These are phyloP conservation scores for Conopomorpha cramerella DNA, from an alignment of 1,140 invertebrate genomes.

Conservation along the genomic window DNA sequence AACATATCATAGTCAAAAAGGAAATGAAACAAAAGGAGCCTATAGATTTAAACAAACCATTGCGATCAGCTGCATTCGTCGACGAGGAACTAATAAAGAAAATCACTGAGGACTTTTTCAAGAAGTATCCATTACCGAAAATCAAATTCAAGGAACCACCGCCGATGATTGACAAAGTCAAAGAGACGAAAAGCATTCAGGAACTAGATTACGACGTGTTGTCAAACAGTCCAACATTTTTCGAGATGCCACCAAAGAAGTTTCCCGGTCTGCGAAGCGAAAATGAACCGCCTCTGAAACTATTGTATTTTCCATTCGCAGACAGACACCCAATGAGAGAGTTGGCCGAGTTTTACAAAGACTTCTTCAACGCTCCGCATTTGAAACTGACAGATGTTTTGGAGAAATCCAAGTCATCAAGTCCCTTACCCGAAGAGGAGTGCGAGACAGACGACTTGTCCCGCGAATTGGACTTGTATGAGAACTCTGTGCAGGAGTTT, in stretches of 20 bases:
- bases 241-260: slow-evolving; percentile 43
- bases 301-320: slow-evolving; percentile 41
- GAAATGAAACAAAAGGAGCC: slow-evolving; percentile 28
- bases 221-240: slow-evolving; percentile 39
- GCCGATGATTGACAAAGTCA: slow-evolving; percentile 12
- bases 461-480: slow-evolving; percentile 34
- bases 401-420: slow-evolving; percentile 10
- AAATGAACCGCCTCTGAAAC: slow-evolving; percentile 37
- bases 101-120: slow-evolving; percentile 34
- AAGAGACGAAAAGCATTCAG: slow-evolving; percentile 31
- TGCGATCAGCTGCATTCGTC: slow-evolving; percentile 38
- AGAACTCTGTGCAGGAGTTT: slow-evolving; percentile 43
- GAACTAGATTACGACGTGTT: slow-evolving; percentile 23
- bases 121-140: slow-evolving; percentile 33
- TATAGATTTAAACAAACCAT: slow-evolving; percentile 39
- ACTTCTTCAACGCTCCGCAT: slow-evolving; percentile 50
- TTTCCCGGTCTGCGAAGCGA: slow-evolving; percentile 39
- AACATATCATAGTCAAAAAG: slow-evolving; percentile 60
- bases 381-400: slow-evolving; percentile 29
- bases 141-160: slow-evolving; percentile 9
- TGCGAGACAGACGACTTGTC: slow-evolving; percentile 31
- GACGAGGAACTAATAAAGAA: slow-evolving; percentile 28
- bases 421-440: slow-evolving; percentile 16
- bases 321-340: slow-evolving; percentile 47
- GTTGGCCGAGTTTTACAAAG: slow-evolving; percentile 49